Base-by-base conservation (phyloP, 2,797 vertebrate species). In the Florisuga fusca region DNA sequence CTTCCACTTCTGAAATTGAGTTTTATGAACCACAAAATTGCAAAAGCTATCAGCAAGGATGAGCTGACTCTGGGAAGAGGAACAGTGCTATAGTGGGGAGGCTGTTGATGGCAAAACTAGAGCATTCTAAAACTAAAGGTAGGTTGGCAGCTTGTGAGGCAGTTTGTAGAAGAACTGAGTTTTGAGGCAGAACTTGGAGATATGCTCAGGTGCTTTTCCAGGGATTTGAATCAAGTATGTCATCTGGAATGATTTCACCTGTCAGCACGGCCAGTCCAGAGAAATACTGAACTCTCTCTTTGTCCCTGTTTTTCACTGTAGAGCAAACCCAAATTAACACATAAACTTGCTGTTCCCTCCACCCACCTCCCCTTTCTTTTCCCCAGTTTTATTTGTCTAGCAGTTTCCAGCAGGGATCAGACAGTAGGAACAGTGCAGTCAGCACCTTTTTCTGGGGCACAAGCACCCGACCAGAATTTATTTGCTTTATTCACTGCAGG, bases 401-500 rank as follows among this genome's bases (percentile, higher is more conserved):
- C 74, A 72, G 54, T 69, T 90, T 87, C 89, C 90, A 95, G 84
- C 73, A 75, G 92, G 87, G 41, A 95, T 95, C 92, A 91, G 80
- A 79, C 86, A 79, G 50, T 58, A 87, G 76, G 84, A 95, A 82
- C 74, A 73, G 66, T 81, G 86, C 84, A 96, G 92, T 94, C 92
- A 96, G 89, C 87, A 89, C 95, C 94, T 96, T 95, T 95, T 92
- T 72, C 92, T 95, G 92, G 78, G 84, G 50, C 93, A 91, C 82
- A 83, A 93, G 58, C 43, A 25, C 58, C 5, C 5, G 66, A 89
- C 34, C 76, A 95, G 82, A 87, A 91, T 90, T 83, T 92, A 93
- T 69, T 82, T 63, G 45, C 80, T 88, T 85, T 73, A 58, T 82
- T 84, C 73, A 2, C 89, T 25, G 19, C 83, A 64, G 85, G 93